Conservation (phyloP, 2,797 vertebrate genomes). For the Pantherophis alleghaniensis region DNA sequence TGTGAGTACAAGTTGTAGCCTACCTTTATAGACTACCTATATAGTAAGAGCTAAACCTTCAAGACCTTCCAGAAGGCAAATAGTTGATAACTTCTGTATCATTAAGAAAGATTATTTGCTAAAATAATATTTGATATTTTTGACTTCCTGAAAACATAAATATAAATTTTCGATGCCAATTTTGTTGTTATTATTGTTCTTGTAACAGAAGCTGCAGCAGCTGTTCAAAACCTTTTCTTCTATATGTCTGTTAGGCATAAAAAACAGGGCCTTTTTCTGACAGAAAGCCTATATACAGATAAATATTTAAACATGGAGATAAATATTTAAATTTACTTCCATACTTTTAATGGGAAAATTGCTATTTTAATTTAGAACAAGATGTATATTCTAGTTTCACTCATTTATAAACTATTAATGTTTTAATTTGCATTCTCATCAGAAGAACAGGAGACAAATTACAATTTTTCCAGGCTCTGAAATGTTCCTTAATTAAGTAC, state of each 20-base stretch:
- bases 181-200: not conserved
- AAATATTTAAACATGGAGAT: constrained; percentile 44
- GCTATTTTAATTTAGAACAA: constrained; percentile 55
- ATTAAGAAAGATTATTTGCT: not conserved
- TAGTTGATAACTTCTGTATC: not conserved
- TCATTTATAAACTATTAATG: constrained; percentile 67
- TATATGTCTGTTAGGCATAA: not conserved
- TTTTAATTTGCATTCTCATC: constrained; percentile 66
- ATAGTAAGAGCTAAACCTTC: not conserved
- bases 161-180: not conserved
- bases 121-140: not conserved
- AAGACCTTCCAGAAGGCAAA: not conserved
- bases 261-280: not conserved
- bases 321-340: constrained; percentile 48
- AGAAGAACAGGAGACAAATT: constrained; percentile 47
- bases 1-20: not conserved
- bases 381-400: constrained; percentile 40
- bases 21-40: not conserved
- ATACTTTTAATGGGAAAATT: constrained; percentile 35
- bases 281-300: constrained; percentile 36
- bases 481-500: constrained; percentile 65
- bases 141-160: not conserved
- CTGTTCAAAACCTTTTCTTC: constrained; percentile 4
- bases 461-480: constrained; percentile 54
- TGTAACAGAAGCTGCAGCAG: not conserved